Conservation (phyloP, 1,140 invertebrate genomes). For the Zaprionus davidi region DNA sequence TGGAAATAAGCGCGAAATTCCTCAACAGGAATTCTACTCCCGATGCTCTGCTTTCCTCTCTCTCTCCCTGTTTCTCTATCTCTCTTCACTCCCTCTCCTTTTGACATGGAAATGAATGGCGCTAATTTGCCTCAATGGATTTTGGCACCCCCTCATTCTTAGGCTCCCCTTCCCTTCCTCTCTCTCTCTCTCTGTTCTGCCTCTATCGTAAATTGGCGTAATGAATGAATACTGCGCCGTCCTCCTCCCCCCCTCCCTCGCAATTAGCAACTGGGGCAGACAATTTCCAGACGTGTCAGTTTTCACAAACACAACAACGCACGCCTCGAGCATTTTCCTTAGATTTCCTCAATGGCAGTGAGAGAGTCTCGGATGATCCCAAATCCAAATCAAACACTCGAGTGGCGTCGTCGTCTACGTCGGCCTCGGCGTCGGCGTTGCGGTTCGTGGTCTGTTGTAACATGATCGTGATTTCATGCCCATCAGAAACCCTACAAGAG, state of each 20-base stretch:
- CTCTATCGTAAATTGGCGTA: conserved; percentile 10
- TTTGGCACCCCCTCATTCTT: not conserved
- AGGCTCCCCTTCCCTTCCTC: not conserved
- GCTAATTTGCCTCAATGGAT: conserved; percentile 42
- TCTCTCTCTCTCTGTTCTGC: conserved; percentile 4
- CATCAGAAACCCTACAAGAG: conserved; percentile 66
- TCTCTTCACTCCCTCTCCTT: not conserved
- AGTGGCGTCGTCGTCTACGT: conserved; percentile 39
- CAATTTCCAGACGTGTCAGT: conserved; percentile 67
- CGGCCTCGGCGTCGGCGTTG: conserved; percentile 25
- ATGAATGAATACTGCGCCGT: conserved; percentile 31
- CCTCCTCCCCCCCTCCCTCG: not conserved
- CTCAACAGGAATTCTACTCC: conserved; percentile 25
- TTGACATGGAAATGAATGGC: conserved; percentile 42
- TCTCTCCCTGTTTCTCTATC: too few relatives aligned
- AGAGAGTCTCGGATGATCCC: conserved; percentile 9
- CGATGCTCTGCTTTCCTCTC: not conserved
- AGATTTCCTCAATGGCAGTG: conserved; percentile 66
- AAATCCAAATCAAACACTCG: conserved; percentile 57
- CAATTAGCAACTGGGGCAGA: conserved; percentile 23
- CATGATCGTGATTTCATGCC: conserved; percentile 69
- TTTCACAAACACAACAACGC: conserved; percentile 79
- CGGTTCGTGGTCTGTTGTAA: conserved; percentile 57
- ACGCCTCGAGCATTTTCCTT: conserved; percentile 57
- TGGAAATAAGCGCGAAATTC: conserved; percentile 65